Base-by-base conservation (phyloP, 92 coral and sea anemone species). In the Phenganax marumi region DNA sequence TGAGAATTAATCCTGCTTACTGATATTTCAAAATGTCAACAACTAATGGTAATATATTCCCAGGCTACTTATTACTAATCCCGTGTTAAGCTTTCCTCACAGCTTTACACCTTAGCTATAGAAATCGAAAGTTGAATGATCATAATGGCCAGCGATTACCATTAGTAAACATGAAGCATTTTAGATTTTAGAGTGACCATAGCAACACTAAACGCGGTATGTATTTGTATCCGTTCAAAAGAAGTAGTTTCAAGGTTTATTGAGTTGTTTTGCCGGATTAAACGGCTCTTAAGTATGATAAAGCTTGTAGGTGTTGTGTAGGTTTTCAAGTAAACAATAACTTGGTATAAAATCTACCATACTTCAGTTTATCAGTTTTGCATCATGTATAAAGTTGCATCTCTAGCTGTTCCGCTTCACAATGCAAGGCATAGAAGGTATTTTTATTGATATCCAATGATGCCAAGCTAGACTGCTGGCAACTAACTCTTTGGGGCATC, bases 341-440 rank as follows among this genome's bases (percentile, higher is more conserved):
- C 43, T 33, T 33, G 43, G 43, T 1, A 33, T 2, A 33, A 33
- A 33, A 33, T 33, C 3, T 33, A 33, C 43, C 43, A 56, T 56
- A 21, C 17, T 56, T 56, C 63, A 56, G 21, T n/a, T 70, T 43
- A 5, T n/a, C 8, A 14, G 43, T 33, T 52, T 14, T 24, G 26
- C 11, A 23, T 21, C 60, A 78, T 78, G 83, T 58, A 78, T 48
- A 78, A 61, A 61, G 53, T 78, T 61, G 83, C 73, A 39, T 78
- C 83, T 1, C 60, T 78, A 62, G 52, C 83, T 3, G 24, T 60
- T 78, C 71, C 83, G 0, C 68, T 78, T 62, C 83, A 78, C 11
- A 63, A 52, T 50, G 55, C 83, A 33, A 26, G 83, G 10, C 68
- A 65, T 43, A 18, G 56, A 10, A 78, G 83, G 83, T 78, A 78